Conservation (phyloP, 2,113 vertebrate genomes). For the Silurus meridionalis region DNA sequence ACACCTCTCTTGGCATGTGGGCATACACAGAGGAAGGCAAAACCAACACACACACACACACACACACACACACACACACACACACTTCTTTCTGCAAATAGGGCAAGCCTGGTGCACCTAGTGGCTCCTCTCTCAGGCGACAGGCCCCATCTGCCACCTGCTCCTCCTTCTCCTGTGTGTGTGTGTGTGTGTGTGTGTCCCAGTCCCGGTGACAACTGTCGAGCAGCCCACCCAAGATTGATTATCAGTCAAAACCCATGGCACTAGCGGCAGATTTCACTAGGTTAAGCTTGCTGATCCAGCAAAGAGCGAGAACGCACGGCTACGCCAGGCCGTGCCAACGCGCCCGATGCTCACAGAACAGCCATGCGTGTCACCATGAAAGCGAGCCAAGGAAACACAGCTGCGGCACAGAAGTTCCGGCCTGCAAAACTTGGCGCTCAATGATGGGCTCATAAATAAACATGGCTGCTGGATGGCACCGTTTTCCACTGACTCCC, state of each 20-base stretch:
- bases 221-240: conserved; percentile 88
- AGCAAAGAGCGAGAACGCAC: conserved; percentile 86
- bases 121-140: conserved; percentile 86
- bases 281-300: conserved; percentile 97
- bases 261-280: conserved; percentile 89
- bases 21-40: background rate
- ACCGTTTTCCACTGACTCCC: conserved; percentile 45
- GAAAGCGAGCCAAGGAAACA: conserved; percentile 82
- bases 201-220: conserved; percentile 88
- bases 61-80: conserved; percentile 24
- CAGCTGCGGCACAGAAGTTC: conserved; percentile 85
- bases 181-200: conserved; percentile 23
- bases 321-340: conserved; percentile 83
- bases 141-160: conserved; percentile 94
- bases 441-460: conserved; percentile 58
- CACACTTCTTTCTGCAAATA: conserved; percentile 64
- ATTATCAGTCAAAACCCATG: conserved; percentile 94
- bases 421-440: conserved; percentile 72
- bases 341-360: conserved; percentile 84
- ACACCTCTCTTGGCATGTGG: conserved; percentile 17
- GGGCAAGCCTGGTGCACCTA: conserved; percentile 81
- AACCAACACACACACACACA: conserved; percentile 24
- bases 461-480: conserved; percentile 60
- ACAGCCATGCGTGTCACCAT: conserved; percentile 85
- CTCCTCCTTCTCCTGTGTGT: conserved; percentile 72